These are phyloP conservation scores for Scophthalmus maximus DNA, from an alignment of 2,113 vertebrate genomes.

Conservation along the genomic window DNA sequence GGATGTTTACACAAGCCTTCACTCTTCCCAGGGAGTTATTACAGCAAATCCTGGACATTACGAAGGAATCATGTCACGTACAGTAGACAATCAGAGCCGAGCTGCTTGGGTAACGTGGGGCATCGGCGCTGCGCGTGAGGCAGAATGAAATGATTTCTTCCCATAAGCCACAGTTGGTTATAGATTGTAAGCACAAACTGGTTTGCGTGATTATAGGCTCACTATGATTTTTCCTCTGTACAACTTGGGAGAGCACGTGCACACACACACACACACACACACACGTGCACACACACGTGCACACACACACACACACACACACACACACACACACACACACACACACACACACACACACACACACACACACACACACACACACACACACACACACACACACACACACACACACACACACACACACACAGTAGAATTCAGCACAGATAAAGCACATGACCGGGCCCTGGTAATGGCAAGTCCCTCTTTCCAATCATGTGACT, in stretches of 20 bases:
- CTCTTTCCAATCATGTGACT: constrained; percentile 59
- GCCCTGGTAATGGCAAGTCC: constrained; percentile 31
- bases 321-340: too few relatives aligned
- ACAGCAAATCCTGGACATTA: constrained; percentile 57
- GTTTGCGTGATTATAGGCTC: constrained; percentile 72
- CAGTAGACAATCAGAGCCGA: constrained; percentile 67
- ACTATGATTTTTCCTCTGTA: constrained; percentile 45
- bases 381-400: too few relatives aligned
- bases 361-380: too few relatives aligned
- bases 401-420: not conserved
- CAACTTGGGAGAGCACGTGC: constrained; percentile 45
- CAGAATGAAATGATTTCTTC: constrained; percentile 63
- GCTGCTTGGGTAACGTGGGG: constrained; percentile 61
- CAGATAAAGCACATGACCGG: constrained; percentile 31
- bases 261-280: too few relatives aligned
- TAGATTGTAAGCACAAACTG: constrained; percentile 67
- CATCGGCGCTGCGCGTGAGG: constrained; percentile 72
- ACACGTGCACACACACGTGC: too few relatives aligned
- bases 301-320: too few relatives aligned
- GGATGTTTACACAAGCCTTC: constrained; percentile 72
- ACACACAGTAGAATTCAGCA: constrained; percentile 11
- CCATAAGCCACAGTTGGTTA: constrained; percentile 62
- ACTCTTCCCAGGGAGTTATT: constrained; percentile 64
- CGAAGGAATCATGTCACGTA: constrained; percentile 68
- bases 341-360: too few relatives aligned